Conservation (phyloP, 2,888 invertebrate genomes). For the Mellilla xanthometata region DNA sequence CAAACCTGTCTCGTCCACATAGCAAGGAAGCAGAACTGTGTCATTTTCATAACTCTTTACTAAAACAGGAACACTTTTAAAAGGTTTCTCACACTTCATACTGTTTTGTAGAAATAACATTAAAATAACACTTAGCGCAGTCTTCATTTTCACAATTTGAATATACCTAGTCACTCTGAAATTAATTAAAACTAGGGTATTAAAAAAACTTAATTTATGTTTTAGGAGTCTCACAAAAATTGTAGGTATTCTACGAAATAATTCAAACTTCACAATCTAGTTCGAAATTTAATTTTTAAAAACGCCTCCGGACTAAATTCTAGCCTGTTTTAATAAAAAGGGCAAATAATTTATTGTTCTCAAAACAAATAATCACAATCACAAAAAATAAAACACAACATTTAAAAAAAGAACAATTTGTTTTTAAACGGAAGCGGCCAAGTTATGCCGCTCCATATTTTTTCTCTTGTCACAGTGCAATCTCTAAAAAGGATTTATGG, state of each 20-base stretch:
- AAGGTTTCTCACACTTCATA: slow-evolving; percentile 66
- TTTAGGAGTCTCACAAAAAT: too few species aligned
- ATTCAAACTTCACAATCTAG: too few species aligned
- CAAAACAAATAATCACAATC: too few species aligned
- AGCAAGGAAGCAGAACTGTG: slow-evolving; percentile 90
- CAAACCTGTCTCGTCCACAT: slow-evolving; percentile 63
- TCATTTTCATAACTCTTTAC: slow-evolving; percentile 90
- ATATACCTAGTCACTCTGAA: background rate
- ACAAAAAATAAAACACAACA: too few species aligned
- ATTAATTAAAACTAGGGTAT: background rate
- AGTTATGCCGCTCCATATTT: slow-evolving; percentile 5
- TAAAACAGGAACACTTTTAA: slow-evolving; percentile 87
- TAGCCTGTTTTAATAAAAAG: too few species aligned
- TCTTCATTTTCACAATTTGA: slow-evolving; percentile 34
- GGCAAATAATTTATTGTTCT: too few species aligned
- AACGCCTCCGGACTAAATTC: too few species aligned
- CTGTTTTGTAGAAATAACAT: slow-evolving; percentile 31
- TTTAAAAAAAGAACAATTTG: background rate
- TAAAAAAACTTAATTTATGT: too few species aligned
- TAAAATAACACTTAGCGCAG: slow-evolving; percentile 25
- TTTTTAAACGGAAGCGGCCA: slow-evolving; percentile 11
- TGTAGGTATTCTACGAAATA: too few species aligned
- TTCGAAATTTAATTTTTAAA: too few species aligned
- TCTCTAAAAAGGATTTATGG: slow-evolving; percentile 47
- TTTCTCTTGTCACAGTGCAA: slow-evolving; percentile 33